A percentile compares a stretch with the other conserved stretches of the same genome.
Evolutionary conservation across 2,113 vertebrate species (phyloP).

Genomic region (Cyphomyrus plagiostoma): DNA sequence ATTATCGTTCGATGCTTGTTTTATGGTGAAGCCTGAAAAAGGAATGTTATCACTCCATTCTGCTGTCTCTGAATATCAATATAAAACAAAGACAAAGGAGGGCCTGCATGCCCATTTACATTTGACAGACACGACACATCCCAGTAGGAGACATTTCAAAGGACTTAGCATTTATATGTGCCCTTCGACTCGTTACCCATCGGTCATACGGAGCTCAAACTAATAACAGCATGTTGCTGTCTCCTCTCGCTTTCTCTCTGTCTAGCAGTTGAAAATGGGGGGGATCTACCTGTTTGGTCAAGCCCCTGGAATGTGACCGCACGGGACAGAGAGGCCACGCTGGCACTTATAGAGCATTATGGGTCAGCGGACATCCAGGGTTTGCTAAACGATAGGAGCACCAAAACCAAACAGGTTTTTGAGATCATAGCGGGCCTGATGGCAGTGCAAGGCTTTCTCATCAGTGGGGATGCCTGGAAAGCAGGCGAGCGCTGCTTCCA

Average conservation of each 20-base stretch:
- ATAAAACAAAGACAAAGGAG: neutral
- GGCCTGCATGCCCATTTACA: neutral
- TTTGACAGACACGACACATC: neutral
- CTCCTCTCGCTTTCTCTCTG: slow-evolving; percentile 17
- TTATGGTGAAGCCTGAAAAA: neutral
- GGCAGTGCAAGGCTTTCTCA: slow-evolving; percentile 16
- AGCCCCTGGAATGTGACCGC: slow-evolving; percentile 28
- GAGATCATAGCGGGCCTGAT: slow-evolving; percentile 24
- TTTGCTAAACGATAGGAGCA: slow-evolving; percentile 22
- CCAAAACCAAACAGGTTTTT: slow-evolving; percentile 26
- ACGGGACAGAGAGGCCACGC: slow-evolving; percentile 26
- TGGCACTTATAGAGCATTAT: slow-evolving; percentile 25
- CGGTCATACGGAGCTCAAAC: neutral
- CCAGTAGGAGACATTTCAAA: neutral
- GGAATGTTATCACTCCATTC: neutral
- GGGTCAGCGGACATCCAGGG: slow-evolving; percentile 20
- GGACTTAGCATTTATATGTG: neutral
- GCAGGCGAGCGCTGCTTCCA: slow-evolving; percentile 24
- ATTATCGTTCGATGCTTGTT: neutral
- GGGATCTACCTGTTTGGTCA: slow-evolving; percentile 24
- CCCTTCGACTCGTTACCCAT: neutral
- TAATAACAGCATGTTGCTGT: slow-evolving; percentile 15
- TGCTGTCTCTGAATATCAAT: neutral
- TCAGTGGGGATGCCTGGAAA: slow-evolving; percentile 16
- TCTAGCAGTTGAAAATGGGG: slow-evolving; percentile 25